These are phyloP conservation scores for Galerucella pusilla DNA, from an alignment of 2,888 invertebrate genomes.

Conservation along the genomic window DNA sequence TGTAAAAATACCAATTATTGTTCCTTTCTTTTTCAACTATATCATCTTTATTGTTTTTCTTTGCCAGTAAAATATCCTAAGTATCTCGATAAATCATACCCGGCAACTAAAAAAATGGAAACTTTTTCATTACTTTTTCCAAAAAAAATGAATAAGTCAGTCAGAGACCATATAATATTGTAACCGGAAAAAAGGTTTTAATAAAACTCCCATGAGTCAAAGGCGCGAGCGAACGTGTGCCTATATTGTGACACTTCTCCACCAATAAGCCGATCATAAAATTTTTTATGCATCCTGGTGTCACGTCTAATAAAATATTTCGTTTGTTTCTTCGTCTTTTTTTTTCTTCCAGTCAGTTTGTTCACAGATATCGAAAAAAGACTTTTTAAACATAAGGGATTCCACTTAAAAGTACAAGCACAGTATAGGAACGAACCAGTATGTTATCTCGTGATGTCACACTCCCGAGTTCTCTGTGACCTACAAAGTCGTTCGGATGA, in stretches of 20 bases:
- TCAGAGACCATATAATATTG: slow-evolving; percentile 10
- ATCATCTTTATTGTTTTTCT: neutral
- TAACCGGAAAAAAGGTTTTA: slow-evolving; percentile 41
- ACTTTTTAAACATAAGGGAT: neutral
- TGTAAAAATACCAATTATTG: too few relatives aligned
- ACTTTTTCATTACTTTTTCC: neutral
- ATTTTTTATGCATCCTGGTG: slow-evolving; percentile 47
- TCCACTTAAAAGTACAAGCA: too few relatives aligned
- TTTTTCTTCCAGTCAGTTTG: slow-evolving; percentile 26
- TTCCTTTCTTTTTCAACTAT: too few relatives aligned
- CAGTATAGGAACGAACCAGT: too few relatives aligned
- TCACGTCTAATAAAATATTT: slow-evolving; percentile 39
- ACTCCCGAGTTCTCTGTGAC: too few relatives aligned
- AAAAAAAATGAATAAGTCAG: slow-evolving; percentile 22
- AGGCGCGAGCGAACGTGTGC: slow-evolving; percentile 38
- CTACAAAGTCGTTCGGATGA: too few relatives aligned
- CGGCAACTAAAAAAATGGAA: slow-evolving; percentile 5
- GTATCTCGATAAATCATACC: neutral
- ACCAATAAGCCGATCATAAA: slow-evolving; percentile 45
- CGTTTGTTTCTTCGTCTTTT: slow-evolving; percentile 31
- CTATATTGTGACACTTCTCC: slow-evolving; percentile 40
- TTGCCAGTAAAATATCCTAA: neutral
- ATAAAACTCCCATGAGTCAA: slow-evolving; percentile 43
- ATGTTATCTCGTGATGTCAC: too few relatives aligned
- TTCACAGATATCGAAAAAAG: slow-evolving; percentile 3